Evolutionary conservation across 2,113 vertebrate genomes (phyloP).

Genomic region (Alligator sinensis): DNA sequence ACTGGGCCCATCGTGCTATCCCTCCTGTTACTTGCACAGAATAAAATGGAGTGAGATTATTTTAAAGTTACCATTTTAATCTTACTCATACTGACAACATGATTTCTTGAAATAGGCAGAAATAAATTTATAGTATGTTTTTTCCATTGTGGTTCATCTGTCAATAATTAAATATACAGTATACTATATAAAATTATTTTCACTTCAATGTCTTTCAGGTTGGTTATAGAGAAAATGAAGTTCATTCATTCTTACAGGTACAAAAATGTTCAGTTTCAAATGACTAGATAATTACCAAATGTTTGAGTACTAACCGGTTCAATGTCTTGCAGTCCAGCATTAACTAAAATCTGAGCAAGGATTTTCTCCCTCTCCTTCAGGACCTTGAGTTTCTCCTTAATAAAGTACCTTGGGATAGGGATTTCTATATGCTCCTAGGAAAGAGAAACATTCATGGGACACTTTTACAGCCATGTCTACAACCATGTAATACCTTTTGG

Average conservation of each 20-base stretch:
- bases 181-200: not conserved
- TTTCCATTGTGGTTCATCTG: not conserved
- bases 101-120: not conserved
- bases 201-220: not conserved
- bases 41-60: not conserved
- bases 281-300: rapidly evolving
- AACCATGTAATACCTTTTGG: not conserved
- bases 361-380: constrained; percentile 81
- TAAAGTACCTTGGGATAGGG: constrained; percentile 87
- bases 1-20: not conserved
- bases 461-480: not conserved
- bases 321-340: constrained; percentile 33
- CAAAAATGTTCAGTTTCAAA: not conserved
- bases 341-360: constrained; percentile 78
- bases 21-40: not conserved
- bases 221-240: not conserved
- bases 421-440: constrained; percentile 85
- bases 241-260: rapidly evolving
- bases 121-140: not conserved
- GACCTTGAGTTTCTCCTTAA: constrained; percentile 83
- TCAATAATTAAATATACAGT: constrained; percentile 31
- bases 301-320: constrained; percentile 56
- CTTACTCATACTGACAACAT: not conserved
- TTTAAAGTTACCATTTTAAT: not conserved
- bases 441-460: not conserved